Evolutionary conservation across 1,140 invertebrate genomes (phyloP).

Genomic region (Cryptotermes secundus): DNA sequence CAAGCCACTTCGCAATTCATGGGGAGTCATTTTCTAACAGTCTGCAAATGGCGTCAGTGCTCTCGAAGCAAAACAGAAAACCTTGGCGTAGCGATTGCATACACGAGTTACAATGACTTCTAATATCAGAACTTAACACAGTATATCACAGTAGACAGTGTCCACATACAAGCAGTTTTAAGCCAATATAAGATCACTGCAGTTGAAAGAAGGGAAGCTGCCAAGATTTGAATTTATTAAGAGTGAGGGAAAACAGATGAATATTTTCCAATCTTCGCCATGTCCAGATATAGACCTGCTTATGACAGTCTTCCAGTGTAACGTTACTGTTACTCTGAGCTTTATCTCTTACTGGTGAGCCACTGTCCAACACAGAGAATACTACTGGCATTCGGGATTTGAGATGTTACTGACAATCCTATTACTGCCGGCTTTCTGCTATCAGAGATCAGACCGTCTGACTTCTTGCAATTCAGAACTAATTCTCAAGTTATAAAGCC

Average conservation of each 20-base stretch:
- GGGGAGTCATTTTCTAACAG: too few species aligned
- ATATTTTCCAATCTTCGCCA: neutral
- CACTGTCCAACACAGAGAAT: too few species aligned
- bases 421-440: too few species aligned
- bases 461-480: too few species aligned
- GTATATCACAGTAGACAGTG: neutral
- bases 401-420: too few species aligned
- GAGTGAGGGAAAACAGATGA: neutral
- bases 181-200: neutral
- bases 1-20: too few species aligned
- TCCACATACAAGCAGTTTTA: neutral
- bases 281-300: slow-evolving; percentile 1
- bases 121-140: neutral
- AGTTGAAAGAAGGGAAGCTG: neutral
- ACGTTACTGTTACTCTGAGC: neutral
- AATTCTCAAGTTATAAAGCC: too few species aligned
- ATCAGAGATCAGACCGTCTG: too few species aligned
- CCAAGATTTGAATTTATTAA: slow-evolving; percentile 6
- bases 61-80: neutral
- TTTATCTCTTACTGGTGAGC: neutral
- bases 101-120: too few species aligned
- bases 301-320: neutral
- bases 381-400: too few species aligned
- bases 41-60: neutral
- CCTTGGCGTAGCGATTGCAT: neutral